Evolutionary conservation across 2,888 invertebrate species (phyloP).

Genomic region (Spatulosminthurus flaviceps): DNA sequence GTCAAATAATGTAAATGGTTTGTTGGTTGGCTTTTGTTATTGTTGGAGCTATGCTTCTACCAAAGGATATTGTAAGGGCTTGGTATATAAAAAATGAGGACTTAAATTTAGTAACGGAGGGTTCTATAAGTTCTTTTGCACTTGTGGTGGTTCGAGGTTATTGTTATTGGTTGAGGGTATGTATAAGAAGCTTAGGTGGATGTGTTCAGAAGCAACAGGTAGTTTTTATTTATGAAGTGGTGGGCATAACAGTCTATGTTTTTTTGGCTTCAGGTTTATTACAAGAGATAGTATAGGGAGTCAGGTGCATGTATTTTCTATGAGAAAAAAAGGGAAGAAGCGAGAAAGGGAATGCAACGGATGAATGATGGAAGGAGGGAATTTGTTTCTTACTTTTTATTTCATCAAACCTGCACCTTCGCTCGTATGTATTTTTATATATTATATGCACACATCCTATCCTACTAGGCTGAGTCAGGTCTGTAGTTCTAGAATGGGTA

Average conservation of each 20-base stretch:
- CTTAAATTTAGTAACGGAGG: not conserved
- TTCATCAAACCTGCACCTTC: not conserved
- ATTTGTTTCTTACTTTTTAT: constrained; percentile 12
- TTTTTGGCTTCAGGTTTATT: not conserved
- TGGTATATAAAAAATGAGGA: not conserved
- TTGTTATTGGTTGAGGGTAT: too few relatives aligned
- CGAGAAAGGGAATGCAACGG: constrained; percentile 18
- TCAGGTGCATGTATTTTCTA: not conserved
- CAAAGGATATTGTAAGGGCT: too few relatives aligned
- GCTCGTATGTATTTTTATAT: too few relatives aligned
- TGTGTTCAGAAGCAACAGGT: not conserved
- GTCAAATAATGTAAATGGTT: not conserved
- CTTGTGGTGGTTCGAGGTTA: not conserved
- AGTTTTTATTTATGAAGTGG: not conserved
- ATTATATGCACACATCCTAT: too few relatives aligned
- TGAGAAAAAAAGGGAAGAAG: not conserved
- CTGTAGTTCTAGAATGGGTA: not conserved
- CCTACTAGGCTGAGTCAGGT: too few relatives aligned
- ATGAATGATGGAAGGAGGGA: constrained; percentile 12
- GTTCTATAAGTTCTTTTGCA: not conserved
- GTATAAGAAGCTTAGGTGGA: not conserved
- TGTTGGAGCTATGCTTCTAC: too few relatives aligned
- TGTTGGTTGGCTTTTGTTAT: too few relatives aligned
- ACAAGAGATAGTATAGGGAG: not conserved
- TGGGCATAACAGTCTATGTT: not conserved